These are phyloP conservation scores for Elegia similella DNA, from an alignment of 2,888 invertebrate genomes.

Conservation along the genomic window DNA sequence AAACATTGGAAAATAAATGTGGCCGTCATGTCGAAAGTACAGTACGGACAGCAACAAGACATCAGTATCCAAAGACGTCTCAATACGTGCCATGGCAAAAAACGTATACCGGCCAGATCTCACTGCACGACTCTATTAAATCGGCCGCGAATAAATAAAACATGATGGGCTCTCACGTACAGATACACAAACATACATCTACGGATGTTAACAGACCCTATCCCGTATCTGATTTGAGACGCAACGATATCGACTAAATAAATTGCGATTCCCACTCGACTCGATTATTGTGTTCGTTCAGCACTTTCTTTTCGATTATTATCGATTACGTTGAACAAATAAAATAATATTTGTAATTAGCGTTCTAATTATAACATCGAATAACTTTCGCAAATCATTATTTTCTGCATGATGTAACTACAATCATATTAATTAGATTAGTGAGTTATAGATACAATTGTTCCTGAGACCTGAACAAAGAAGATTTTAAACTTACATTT, in stretches of 20 bases:
- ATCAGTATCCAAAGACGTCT: conserved; percentile 78
- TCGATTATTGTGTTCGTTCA: conserved; percentile 2
- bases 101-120: conserved; percentile 72
- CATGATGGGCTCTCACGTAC: conserved; percentile 79
- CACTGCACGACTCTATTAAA: conserved; percentile 81
- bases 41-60: conserved; percentile 75
- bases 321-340: conserved; percentile 10
- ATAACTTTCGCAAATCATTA: too few relatives aligned
- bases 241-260: conserved; percentile 40
- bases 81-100: conserved; percentile 76
- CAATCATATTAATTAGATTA: too few relatives aligned
- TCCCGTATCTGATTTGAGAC: conserved; percentile 70
- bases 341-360: too few relatives aligned
- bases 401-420: too few relatives aligned
- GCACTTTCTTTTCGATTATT: conserved; percentile 27
- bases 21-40: conserved; percentile 69
- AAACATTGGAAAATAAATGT: conserved; percentile 66
- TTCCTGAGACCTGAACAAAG: not conserved
- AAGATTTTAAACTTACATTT: not conserved
- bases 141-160: conserved; percentile 79
- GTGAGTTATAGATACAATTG: too few relatives aligned
- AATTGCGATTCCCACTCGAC: conserved; percentile 18
- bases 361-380: too few relatives aligned
- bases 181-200: conserved; percentile 56
- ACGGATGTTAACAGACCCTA: conserved; percentile 74